Base-by-base conservation (phyloP, 2,113 vertebrate species). In the Butorides virescens region DNA sequence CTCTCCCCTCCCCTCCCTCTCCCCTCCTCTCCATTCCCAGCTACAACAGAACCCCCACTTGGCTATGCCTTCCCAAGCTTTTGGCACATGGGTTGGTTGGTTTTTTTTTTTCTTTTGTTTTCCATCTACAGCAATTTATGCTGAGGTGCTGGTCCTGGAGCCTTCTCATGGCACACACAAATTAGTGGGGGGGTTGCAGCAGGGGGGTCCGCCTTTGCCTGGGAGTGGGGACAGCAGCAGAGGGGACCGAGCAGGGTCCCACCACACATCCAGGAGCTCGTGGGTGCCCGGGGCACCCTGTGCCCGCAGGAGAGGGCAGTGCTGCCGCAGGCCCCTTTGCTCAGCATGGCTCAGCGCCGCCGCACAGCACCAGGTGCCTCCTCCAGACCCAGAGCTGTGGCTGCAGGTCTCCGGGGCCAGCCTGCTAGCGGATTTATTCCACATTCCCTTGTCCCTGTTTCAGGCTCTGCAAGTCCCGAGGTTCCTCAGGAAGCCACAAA, bases 111-210 rank as follows among this genome's bases (percentile, higher is more conserved):
- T n/a, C n/a, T n/a, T n/a, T n/a, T n/a, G n/a, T n/a, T 66, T 59
- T 11, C 29, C 2, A 1, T 25, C 30, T 11, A 10, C 34, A 30
- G 27, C 23, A 15, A 5, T 8, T 25, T 10, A 16, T 0, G 39
- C 9, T 3, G 61, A 34, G 5, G 32, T 30, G 53, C 42, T 16
- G 55, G 5, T 23, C 42, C 61, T 7, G 30, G 18, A 34, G 42
- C 49, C 39, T 17, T 42, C 9, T 49, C 7, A 6, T 4, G 56
- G 27, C 20, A 22, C 0, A 4, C 1, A 9, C 1, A 1, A 4
- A 18, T 11, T 13, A 12, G 22, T 14, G 5, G 76, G 76, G 3
- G 4, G 25, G 11, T 2, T 13, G 42, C 29, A 47, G 46, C 16
- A 17, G 32, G 8, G 8, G 29, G 50, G 18, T 12, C 36, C 6